Base-by-base conservation (phyloP, 2,113 vertebrate genomes). In the Psammodynastes pulverulentus region DNA sequence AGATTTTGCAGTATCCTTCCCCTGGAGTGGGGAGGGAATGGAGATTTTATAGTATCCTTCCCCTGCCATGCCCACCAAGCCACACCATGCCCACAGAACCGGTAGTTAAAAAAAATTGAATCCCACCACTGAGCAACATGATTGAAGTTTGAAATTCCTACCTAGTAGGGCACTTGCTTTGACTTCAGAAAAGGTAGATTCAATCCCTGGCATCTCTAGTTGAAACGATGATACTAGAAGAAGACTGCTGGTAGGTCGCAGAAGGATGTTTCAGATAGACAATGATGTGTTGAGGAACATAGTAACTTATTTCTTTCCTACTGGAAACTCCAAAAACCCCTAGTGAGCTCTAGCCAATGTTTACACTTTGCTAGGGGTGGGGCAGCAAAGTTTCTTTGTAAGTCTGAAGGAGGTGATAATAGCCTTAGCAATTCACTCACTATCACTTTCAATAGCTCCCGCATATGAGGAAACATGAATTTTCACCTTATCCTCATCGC, bases 301-400 rank as follows among this genome's bases (percentile, higher is more conserved):
- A 52, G 39, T 39, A 39, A 79, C 67, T 19, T n/a, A 21, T 49
- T 89, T 48, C 7, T 58, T 84, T 56, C 10, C 67, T 21, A 24
- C 48, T 45, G 67, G 12, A 84, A 43, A 92, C 43, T 45, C 54
- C 48, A 54, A 45, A 89, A 58, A 56, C 85, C 51, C 2, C 24
- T 84, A 39, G 26, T 85, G 21, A 53, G 43, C 9, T 54, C 84
- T 9, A 52, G 8, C 1, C 0, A 19, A 0, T 5, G 51, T 4
- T 23, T 92, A 89, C 79, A 45, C 95, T 94, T 92, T 93, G 94
- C 87, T 84, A 85, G 46, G 97, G 97, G 98, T 94, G 97, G 96
- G 89, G 96, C 96, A 94, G 92, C 84, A 48, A 92, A 92, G 53
- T 89, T 86, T 86, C 6, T 0, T 95, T 95, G 1, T 58, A 90